Evolutionary conservation across 2,113 vertebrate genomes (phyloP), one percentile per base, ranked within the genome.

Genomic region (Prionailurus viverrinus): DNA sequence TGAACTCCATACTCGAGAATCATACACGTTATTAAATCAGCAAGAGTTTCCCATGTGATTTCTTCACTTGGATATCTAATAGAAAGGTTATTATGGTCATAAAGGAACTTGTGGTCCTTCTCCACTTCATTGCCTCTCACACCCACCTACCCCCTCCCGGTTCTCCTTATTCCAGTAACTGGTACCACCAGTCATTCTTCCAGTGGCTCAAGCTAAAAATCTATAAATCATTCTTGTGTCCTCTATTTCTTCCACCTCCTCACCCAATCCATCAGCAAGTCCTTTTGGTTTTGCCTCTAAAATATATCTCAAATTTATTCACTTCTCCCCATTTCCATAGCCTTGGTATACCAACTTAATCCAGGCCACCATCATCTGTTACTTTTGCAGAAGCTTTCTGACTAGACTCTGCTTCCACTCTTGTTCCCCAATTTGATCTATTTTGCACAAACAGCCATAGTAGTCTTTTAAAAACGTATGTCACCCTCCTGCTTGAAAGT

Each of bases 41-140:
- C 74, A 63, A 41, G 81, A 48, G 2, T 91, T 91, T 93, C 71
- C 86, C 82, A 11, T 45, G 12, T 41, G 19, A 94, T 9, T 79
- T 96, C 65, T 89, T 85, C 79, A n/a, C 39, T 76, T 95, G 81
- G 12, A 18, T 93, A 16, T 95, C 45, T 81, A 93, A 61, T 41
- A 89, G 79, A 16, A 91, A 83, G 84, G 10, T 39, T 91, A 81
- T 27, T 15, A 31, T 58, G 79, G 5, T 21, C 33, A 48, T 58
- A 31, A 45, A 25, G 51, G 14, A 71, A 55, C 51, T 78, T 58
- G 93, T 41, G 36, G 71, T 45, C 19, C 31, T 11, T 41, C 45
- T 63, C 12, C 9, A 53, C 27, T 41, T 31, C 36, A 68, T 33
- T 48, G 23, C n/a, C 8, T 76, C 18, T 89, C 11, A 14, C 25